Base-by-base conservation (phyloP, 2,113 vertebrate species). In the Otus sunia region DNA sequence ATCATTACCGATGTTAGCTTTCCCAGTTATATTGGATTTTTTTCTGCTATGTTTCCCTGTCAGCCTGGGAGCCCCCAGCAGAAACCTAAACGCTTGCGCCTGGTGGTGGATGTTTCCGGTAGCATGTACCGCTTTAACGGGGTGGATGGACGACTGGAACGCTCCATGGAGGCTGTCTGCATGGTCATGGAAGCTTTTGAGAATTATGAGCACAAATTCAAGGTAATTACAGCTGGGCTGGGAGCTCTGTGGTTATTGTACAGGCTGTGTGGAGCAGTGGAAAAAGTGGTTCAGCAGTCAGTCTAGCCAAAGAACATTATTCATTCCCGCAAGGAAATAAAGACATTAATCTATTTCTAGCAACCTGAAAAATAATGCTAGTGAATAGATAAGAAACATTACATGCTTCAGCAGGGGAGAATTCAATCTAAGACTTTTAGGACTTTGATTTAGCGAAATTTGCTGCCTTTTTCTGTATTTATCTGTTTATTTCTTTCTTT, bases 41-140 rank as follows among this genome's bases (percentile, higher is more conserved):
- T 36, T 45, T 78, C 1, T 92, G 30, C 2, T 91, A 12, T 84
- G 18, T 95, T 86, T 49, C 53, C 79, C 78, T 58, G 27, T 6
- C 92, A 99, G 99, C 98, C 96, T 34, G 99, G 99, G 50, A 99
- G 98, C 82, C 99, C 99, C 3, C 99, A 99, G 92, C 98, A 99
- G 97, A 99, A 99, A 83, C 99, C 99, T 30, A 99, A 99, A 89
- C 98, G 99, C 2, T 86, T 99, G 36, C 98, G 99, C 20, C 97
- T 99, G 90, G 97, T 99, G 37, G 99, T 98, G 1, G 99, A 99
- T 59, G 98, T 99, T 16, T 99, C 99, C 0, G 99, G 99, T 50
- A 99, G 99, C 97, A 99, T 99, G 99, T 99, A 99, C 95, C 99
- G 99, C 94, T 99, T 99, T 94, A 99, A 99, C 2, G 99, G 99